phyloP scores from a whole-genome alignment of 30 jellyfish, hydroid and myxozoan genomes.

The Phacellophora camtschatica region DNA sequence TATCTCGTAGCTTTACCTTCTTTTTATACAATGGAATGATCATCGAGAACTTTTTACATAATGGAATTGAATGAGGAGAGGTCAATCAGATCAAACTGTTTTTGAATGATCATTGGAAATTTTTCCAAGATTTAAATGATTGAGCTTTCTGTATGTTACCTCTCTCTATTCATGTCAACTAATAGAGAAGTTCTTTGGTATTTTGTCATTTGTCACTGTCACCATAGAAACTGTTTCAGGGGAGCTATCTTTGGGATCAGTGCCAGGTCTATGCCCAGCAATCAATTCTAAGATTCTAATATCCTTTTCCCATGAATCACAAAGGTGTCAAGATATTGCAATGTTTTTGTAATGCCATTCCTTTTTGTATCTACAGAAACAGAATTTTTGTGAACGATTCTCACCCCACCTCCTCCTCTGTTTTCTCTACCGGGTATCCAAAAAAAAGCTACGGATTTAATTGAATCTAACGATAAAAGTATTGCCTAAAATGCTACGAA shows the following conservation, averaged over 20 bases:
- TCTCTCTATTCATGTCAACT: neutral
- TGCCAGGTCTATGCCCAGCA: too few species aligned
- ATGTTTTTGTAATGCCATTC: neutral
- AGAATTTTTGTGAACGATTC: neutral
- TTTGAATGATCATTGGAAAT: neutral
- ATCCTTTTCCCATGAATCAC: too few species aligned
- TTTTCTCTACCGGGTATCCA: slow-evolving; percentile 20
- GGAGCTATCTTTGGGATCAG: too few species aligned
- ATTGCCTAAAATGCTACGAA: too few species aligned
- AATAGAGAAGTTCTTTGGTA: too few species aligned
- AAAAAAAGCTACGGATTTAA: too few species aligned
- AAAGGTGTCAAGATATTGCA: neutral
- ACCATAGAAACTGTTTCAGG: too few species aligned
- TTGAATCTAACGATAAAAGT: too few species aligned
- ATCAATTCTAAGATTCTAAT: too few species aligned
- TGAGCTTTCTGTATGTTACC: neutral
- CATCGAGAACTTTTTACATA: neutral
- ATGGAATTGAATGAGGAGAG: neutral
- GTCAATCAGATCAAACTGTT: neutral
- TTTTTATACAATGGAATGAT: neutral
- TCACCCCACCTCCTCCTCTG: slow-evolving; percentile 21
- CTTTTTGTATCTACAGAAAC: slow-evolving; percentile 1
- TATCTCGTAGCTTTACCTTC: neutral
- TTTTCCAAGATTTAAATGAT: neutral
- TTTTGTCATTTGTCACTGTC: too few species aligned